Percentiles rank a stretch among this genome's conserved stretches.
phyloP scores from a whole-genome alignment of 2,113 vertebrate species.

The Hassar affinis region DNA sequence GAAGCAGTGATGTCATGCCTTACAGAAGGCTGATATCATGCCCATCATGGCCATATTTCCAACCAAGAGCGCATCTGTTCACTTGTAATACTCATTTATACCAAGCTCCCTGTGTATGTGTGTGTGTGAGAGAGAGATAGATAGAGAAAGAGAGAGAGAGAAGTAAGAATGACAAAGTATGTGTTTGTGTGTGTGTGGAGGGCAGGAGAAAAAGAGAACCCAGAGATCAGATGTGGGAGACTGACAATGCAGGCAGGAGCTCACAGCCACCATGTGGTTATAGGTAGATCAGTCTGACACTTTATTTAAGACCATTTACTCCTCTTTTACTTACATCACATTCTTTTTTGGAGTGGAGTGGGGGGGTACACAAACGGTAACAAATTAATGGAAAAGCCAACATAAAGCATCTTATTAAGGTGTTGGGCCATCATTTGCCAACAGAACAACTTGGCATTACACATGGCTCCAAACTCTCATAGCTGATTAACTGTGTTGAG shows the following conservation, averaged over 20 bases:
- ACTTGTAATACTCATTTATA: conserved; percentile 6
- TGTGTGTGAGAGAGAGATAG: too few relatives aligned
- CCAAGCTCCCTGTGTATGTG: background rate
- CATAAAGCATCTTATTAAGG: too few relatives aligned
- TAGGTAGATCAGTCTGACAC: conserved; percentile 12
- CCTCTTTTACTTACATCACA: background rate
- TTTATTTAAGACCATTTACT: conserved; percentile 15
- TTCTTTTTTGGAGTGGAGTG: background rate
- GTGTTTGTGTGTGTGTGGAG: background rate
- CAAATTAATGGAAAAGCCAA: too few relatives aligned
- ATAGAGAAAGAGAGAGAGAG: too few relatives aligned
- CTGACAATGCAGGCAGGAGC: conserved; percentile 27
- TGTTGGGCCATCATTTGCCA: too few relatives aligned
- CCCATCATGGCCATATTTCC: conserved; percentile 40
- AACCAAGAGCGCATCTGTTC: conserved; percentile 50
- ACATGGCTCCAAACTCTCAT: too few relatives aligned
- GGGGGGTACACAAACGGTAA: background rate
- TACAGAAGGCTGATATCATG: conserved; percentile 46
- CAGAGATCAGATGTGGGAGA: background rate
- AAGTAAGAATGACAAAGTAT: too few relatives aligned
- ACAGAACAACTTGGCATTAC: too few relatives aligned
- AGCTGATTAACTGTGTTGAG: too few relatives aligned
- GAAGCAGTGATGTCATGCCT: conserved; percentile 47
- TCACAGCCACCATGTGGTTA: background rate
- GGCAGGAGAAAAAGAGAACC: background rate